Evolutionary conservation across 2,888 invertebrate genomes (phyloP), one percentile per base, ranked within the genome.

Genomic region (Athalia circularis): DNA sequence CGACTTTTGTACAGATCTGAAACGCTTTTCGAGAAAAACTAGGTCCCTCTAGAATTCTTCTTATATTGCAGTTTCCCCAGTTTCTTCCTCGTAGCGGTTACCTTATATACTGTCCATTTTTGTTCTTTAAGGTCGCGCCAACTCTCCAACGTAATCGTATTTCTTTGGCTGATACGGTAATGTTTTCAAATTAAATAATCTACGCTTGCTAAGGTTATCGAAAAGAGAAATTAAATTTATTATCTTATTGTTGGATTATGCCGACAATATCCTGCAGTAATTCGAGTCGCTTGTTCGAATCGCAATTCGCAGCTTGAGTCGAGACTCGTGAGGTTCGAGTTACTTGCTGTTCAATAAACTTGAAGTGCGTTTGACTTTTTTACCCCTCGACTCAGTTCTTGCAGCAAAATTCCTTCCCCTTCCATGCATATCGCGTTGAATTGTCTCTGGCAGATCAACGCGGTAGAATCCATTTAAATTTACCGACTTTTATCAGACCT

Each of bases 1-100:
- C 82, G 79, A 72, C 77, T 70, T 68, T 65, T 74, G 45, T 29
- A 75, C 54, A 61, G 62, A 80, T 80, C 79, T 78, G 80, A 80
- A 83, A 81, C 79, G 79, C 79, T 65, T 80, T 79, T 77, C 62
- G 78, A 77, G 57, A 57, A 77, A 75, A 54, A 52, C 52, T 68
- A 68, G 54, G 5, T 68, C 59, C 50, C 43, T 75, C 43, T 64
- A 29, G 8, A 47, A 8, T 61, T 11, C 13, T 52, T 48, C 61
- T 62, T 64, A 29, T 43, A 13, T 11, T 62, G 4, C 50, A 50
- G 29, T 72, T 72, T 47, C 75, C 65, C 45, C 45, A 11, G 9
- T 75, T 61, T 62, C 0, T 29, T 29, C 2, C 29, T 29, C 29
- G 29, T 29, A 29, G 29, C 29, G 29, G 29, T 29, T 29, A 29